A percentile compares a stretch with the other conserved stretches of the same genome.
Evolutionary conservation across 2,113 vertebrate species (phyloP).

Genomic region (Lampris megalopsis): DNA sequence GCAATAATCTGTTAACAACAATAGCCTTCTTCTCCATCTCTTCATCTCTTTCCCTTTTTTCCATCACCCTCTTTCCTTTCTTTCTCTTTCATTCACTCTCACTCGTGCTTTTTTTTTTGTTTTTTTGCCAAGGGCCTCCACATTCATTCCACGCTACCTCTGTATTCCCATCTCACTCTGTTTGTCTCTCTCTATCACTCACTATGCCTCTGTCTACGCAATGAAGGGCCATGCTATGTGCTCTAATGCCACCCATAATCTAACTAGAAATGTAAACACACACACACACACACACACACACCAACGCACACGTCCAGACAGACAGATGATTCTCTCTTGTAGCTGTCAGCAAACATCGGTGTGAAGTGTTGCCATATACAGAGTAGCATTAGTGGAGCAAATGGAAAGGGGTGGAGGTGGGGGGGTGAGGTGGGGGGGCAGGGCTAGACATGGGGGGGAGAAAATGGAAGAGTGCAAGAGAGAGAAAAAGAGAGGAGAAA

Average conservation of each 20-base stretch:
- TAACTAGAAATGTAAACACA: constrained; percentile 7
- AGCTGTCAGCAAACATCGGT: constrained; percentile 7
- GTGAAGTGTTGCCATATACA: constrained; percentile 5
- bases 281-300: background rate
- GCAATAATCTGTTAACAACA: constrained; percentile 36
- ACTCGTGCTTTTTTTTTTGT: too few species aligned
- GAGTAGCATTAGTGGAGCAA: background rate
- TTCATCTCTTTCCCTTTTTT: too few species aligned
- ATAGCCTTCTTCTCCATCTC: background rate
- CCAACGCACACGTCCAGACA: background rate
- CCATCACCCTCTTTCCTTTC: too few species aligned
- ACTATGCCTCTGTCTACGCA: background rate
- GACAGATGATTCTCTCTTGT: constrained; percentile 12
- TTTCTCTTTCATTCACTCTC: too few species aligned
- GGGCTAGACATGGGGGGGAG: background rate
- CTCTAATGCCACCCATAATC: constrained; percentile 11
- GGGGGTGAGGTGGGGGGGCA: background rate
- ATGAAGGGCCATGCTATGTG: constrained; percentile 6
- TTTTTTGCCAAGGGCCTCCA: too few species aligned
- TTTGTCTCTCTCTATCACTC: background rate
- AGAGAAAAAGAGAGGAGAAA: background rate
- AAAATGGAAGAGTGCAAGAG: background rate
- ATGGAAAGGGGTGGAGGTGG: background rate
- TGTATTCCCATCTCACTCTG: too few species aligned
- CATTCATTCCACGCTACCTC: too few species aligned